Evolutionary conservation across 2,797 vertebrate genomes (phyloP), one percentile per base, ranked within the genome.

Genomic region (Tenualosa ilisha): DNA sequence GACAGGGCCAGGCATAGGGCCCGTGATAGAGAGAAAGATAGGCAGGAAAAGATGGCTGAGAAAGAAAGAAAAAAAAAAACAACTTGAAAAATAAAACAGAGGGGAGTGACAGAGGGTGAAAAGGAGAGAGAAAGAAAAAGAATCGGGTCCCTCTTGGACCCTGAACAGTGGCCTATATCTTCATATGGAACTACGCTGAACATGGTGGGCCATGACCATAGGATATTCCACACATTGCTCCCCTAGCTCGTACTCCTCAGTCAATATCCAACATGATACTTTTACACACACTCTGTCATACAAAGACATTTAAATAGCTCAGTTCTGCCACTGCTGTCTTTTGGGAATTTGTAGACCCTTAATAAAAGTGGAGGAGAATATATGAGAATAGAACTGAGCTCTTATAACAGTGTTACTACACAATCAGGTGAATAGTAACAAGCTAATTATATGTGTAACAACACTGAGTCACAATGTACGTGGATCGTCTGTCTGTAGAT

Each of bases 61-160:
- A 56, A 20, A 5, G 54, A 56, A 83, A 87, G 88, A 86, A 15
- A 49, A 26, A 6, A 46, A 40, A 26, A 6, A 46, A 40, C 31
- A 54, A 50, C 49, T 9, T 6, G 50, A 51, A 13, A 13, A 11
- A 51, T 2, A 51, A 51, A 22, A 37, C 50, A 26, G 59, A 82
- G 54, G 3, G 54, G 17, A 56, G 17, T 1, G 54, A 56, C 3
- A 22, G 54, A 56, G 17, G 15, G 54, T 5, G 15, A 56, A 20
- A 22, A 20, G 17, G 54, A 56, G 54, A 12, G 46, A 26, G 68
- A 87, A 84, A 22, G 61, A 51, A 84, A 63, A 86, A 84, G 24
- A 65, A 8, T 9, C 24, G 1, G 24, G 63, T 24, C 24, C 63
- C 26, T 65, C 24, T 9, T 26, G 63, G 56, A 22, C 20, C 20